Base-by-base conservation (phyloP, 2,113 vertebrate species). In the Salvelinus alpinus region DNA sequence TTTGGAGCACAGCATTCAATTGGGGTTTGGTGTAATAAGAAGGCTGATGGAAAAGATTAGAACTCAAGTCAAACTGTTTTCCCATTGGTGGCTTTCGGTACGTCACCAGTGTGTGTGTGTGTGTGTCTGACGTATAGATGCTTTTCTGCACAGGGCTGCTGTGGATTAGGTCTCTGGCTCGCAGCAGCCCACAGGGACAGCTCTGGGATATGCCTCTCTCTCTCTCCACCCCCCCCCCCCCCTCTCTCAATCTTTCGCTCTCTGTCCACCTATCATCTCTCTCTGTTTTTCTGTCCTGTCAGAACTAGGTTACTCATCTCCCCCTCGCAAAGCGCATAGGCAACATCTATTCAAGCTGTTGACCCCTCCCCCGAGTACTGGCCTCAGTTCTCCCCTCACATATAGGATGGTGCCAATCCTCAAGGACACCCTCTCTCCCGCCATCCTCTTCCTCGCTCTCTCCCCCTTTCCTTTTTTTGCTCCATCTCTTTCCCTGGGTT, bases 221-320 rank as follows among this genome's bases (percentile, higher is more conserved):
- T 9, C 18, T 14, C 12, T 51, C 48, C 7, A 14, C n/a, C 24
- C 24, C 24, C 24, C 24, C 24, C 25, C 25, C 2, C 1, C 2
- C 2, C 1, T 13, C 11, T 14, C 47, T 48, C 47, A 13, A 0
- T 48, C 59, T 22, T 1, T 62, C 16, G 0, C 59, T n/a, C 59
- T 25, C 25, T 25, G 25, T 25, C 25, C 25, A 25, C 25, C 25
- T 25, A 25, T 25, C 25, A 25, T 9, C 16, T n/a, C 59, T 13
- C n/a, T 1, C 22, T 77, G 38, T 81, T 9, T n/a, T 18, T 54
- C 16, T n/a, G 60, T 74, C 67, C 34, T 64, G 20, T 24, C 20
- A 24, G 60, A 64, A 22, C 60, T 64, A 64, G n/a, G 60, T 64
- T 64, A 64, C 3, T 14, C 51, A 54, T 54, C 51, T 54, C 51